Conservation (phyloP, 2,888 invertebrate genomes). For the Drosophila acutilabella region DNA sequence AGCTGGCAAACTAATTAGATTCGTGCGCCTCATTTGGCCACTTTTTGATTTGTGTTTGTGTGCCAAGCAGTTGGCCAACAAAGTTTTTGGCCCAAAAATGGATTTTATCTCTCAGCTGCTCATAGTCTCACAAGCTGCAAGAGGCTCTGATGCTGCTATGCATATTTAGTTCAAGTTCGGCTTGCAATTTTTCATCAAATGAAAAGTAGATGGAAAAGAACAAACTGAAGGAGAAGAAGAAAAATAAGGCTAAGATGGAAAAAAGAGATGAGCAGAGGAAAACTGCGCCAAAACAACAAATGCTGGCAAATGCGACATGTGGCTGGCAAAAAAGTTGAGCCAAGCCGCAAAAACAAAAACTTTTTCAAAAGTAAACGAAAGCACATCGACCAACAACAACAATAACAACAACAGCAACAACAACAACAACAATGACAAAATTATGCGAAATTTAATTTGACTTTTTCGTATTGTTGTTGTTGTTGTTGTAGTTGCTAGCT, state of each 20-base stretch:
- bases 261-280: constrained; percentile 33
- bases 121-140: constrained; percentile 11
- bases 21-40: constrained; percentile 73
- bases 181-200: constrained; percentile 71
- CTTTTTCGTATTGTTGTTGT: constrained; percentile 58
- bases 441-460: constrained; percentile 81
- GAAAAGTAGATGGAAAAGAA: constrained; percentile 53
- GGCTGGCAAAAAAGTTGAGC: constrained; percentile 73
- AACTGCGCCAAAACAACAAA: constrained; percentile 72
- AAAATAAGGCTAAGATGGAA: not conserved
- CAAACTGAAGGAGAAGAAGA: constrained; percentile 39
- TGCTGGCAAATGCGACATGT: constrained; percentile 75
- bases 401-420: constrained; percentile 15
- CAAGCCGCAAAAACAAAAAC: constrained; percentile 78
- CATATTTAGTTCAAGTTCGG: constrained; percentile 80
- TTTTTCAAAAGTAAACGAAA: constrained; percentile 63
- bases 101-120: constrained; percentile 56
- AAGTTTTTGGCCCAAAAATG: constrained; percentile 42
- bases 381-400: constrained; percentile 38
- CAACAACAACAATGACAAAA: constrained; percentile 57
- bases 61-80: constrained; percentile 52
- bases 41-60: constrained; percentile 67
- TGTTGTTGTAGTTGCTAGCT: constrained; percentile 36
- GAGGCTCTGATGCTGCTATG: constrained; percentile 8
- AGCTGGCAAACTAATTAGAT: constrained; percentile 76